Evolutionary conservation across 2,113 vertebrate genomes (phyloP).

Genomic region (Tonatia bakeri): DNA sequence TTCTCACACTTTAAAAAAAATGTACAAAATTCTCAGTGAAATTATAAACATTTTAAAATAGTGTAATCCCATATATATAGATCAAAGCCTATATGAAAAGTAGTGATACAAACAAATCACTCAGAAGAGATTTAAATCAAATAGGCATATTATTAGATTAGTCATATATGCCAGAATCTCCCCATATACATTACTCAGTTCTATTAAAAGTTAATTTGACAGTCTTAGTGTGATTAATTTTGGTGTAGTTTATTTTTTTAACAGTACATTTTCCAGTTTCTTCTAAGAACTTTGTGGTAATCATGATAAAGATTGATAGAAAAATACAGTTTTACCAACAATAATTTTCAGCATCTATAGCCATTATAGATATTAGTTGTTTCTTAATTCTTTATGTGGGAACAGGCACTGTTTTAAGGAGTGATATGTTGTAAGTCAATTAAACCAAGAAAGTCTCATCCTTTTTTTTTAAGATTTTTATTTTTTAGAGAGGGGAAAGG

Average conservation of each 20-base stretch:
- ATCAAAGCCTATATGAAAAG: not conserved
- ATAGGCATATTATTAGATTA: not conserved
- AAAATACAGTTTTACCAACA: not conserved
- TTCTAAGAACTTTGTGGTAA: constrained; percentile 4
- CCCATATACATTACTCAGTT: not conserved
- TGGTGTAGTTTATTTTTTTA: constrained; percentile 16
- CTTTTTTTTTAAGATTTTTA: not conserved
- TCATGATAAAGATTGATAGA: not conserved
- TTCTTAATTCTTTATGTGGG: not conserved
- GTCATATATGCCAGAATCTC: not conserved
- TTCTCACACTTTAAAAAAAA: not conserved
- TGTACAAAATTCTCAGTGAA: not conserved
- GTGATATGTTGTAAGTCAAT: not conserved
- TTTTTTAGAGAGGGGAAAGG: too few species aligned
- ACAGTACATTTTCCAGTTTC: not conserved
- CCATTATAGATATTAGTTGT: not conserved
- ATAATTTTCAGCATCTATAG: not conserved
- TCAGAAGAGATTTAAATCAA: not conserved
- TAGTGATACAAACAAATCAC: not conserved
- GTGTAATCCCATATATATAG: not conserved
- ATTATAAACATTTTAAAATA: not conserved
- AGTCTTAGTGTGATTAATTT: not conserved
- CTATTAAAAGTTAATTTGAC: not conserved
- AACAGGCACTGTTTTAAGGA: not conserved
- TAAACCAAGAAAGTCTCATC: not conserved